phyloP scores from a whole-genome alignment of 2,888 invertebrate species.

The Hirtodrosophila trivittata region DNA sequence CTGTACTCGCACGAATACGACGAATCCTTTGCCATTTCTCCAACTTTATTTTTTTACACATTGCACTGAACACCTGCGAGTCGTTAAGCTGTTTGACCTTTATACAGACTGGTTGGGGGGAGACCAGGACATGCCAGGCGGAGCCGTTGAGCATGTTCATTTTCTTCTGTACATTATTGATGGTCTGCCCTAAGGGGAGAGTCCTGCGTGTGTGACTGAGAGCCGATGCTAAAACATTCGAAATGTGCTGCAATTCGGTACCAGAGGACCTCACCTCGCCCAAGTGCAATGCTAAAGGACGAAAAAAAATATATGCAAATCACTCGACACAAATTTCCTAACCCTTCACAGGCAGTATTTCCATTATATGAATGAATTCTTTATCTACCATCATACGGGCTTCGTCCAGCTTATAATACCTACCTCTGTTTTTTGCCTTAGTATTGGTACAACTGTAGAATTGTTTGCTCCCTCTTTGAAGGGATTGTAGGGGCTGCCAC shows the following conservation, averaged over 20 bases:
- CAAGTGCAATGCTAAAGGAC: slow-evolving; percentile 24
- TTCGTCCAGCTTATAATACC: no score
- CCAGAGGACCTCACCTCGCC: slow-evolving; percentile 13
- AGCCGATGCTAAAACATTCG: slow-evolving; percentile 20
- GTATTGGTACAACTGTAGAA: no score
- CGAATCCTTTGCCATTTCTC: slow-evolving; percentile 5
- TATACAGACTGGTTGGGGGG: slow-evolving; percentile 10
- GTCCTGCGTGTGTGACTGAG: slow-evolving; percentile 17
- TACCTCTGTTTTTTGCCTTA: no score
- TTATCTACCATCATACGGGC: slow-evolving; percentile 18
- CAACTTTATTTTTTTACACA: not conserved
- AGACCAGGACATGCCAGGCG: slow-evolving; percentile 33
- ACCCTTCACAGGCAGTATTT: slow-evolving; percentile 24
- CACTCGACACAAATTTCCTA: slow-evolving; percentile 37
- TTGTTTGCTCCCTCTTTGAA: no score
- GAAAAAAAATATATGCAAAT: slow-evolving; percentile 61
- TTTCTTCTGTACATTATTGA: slow-evolving; percentile 34
- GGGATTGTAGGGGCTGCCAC: slow-evolving; percentile 9
- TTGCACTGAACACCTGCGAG: slow-evolving; percentile 16
- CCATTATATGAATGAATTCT: slow-evolving; percentile 31
- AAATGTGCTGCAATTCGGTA: slow-evolving; percentile 14
- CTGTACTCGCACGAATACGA: slow-evolving; percentile 18
- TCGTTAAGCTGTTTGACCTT: slow-evolving; percentile 51
- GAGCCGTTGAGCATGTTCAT: slow-evolving; percentile 58
- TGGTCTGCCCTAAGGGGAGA: slow-evolving; percentile 8